Evolutionary conservation across 2,888 invertebrate genomes (phyloP).

Genomic region (Parascotia fuliginaria): DNA sequence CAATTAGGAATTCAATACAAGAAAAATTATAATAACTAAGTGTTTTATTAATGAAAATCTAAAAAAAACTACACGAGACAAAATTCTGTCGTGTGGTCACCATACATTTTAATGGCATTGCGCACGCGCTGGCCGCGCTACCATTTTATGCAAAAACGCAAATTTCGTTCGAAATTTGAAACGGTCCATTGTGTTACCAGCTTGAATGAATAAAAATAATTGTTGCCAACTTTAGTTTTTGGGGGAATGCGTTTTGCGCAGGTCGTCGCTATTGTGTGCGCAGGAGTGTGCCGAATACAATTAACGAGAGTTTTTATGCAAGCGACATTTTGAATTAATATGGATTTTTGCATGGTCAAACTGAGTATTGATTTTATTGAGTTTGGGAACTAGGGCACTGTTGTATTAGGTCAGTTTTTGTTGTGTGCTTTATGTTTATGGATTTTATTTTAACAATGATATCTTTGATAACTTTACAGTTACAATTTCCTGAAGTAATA

Average conservation of each 20-base stretch:
- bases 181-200: constrained; percentile 76
- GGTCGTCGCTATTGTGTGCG: constrained; percentile 59
- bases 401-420: constrained; percentile 25
- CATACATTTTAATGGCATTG: constrained; percentile 60
- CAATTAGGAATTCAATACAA: no score
- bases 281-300: constrained; percentile 68
- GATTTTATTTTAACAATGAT: no score
- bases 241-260: constrained; percentile 62
- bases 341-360: constrained; percentile 71
- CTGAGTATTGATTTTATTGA: constrained; percentile 57
- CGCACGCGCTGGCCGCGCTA: constrained; percentile 74
- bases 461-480: no score
- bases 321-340: constrained; percentile 70
- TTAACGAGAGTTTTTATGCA: constrained; percentile 80
- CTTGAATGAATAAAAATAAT: constrained; percentile 81
- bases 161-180: constrained; percentile 85
- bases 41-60: no score
- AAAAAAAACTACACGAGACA: no score
- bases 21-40: no score
- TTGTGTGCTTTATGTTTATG: neutral
- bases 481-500: no score
- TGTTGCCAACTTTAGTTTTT: constrained; percentile 73
- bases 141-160: constrained; percentile 85
- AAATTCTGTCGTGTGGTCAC: constrained; percentile 48
- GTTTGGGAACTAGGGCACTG: constrained; percentile 42